Evolutionary conservation across 2,888 invertebrate genomes (phyloP).

Genomic region (Caenorhabditis becei): DNA sequence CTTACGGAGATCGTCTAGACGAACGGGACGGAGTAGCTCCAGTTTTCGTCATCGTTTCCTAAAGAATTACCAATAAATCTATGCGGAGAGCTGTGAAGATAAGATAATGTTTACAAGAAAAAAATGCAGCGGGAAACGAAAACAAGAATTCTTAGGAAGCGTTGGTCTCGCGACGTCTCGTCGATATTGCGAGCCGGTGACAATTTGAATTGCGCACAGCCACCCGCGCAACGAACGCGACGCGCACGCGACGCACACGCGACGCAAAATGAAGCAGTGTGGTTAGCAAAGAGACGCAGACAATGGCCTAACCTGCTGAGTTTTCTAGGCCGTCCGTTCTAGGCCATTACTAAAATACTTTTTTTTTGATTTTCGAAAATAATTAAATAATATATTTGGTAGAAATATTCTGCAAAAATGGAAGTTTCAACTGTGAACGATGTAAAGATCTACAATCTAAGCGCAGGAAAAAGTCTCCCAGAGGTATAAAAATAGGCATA

Average conservation of each 20-base stretch:
- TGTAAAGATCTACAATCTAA: slow-evolving; percentile 97
- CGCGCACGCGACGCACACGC: slow-evolving; percentile 9
- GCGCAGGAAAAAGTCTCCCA: slow-evolving; percentile 95
- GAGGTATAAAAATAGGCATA: slow-evolving; percentile 87
- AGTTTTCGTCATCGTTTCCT: too few species aligned
- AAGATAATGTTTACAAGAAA: too few species aligned
- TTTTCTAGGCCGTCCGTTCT: neutral
- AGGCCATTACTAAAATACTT: neutral
- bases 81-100: too few species aligned
- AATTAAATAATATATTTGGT: neutral
- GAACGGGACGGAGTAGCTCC: slow-evolving; percentile 14
- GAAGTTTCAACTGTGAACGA: slow-evolving; percentile 86
- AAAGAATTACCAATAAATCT: too few species aligned
- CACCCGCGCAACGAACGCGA: neutral
- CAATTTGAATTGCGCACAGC: slow-evolving; percentile 15
- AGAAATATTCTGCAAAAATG: slow-evolving; percentile 60
- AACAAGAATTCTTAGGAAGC: too few species aligned
- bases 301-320: neutral
- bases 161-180: too few species aligned
- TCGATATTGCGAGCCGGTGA: too few species aligned
- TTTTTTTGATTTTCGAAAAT: neutral
- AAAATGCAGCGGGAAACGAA: too few species aligned
- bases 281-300: slow-evolving; percentile 21
- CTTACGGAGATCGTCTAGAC: slow-evolving; percentile 18
- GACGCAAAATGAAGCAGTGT: neutral